Conservation (phyloP, 2,113 vertebrate species). For the Zosterops lateralis region DNA sequence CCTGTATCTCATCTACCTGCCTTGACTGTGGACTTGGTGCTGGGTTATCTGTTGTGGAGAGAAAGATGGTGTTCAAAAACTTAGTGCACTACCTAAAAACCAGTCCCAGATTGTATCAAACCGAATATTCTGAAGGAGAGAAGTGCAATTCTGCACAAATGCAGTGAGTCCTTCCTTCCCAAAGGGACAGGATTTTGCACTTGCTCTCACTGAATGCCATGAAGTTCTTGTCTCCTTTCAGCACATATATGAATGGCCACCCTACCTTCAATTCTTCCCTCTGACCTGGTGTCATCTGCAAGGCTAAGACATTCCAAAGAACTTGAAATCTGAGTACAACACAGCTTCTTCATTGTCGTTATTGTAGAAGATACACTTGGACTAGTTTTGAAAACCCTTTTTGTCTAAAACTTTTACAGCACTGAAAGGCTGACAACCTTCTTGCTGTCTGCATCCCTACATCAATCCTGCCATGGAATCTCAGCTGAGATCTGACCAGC, state of each 20-base stretch:
- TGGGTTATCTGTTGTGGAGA: neutral
- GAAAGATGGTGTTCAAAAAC: neutral
- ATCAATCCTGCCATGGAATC: neutral
- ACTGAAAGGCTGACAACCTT: neutral
- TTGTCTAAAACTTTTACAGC: neutral
- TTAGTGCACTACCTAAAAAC: neutral
- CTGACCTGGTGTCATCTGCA: neutral
- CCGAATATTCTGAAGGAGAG: neutral
- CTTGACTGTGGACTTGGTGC: accelerated
- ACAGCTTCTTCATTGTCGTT: neutral
- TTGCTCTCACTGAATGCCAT: neutral
- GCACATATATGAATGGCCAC: neutral
- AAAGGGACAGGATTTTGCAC: neutral
- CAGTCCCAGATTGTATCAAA: neutral
- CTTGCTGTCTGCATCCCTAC: neutral
- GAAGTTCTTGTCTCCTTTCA: neutral
- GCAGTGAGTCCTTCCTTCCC: neutral
- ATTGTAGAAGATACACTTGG: neutral
- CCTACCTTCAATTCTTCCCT: neutral
- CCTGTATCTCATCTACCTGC: accelerated
- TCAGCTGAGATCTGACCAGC: neutral
- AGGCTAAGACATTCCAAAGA: neutral
- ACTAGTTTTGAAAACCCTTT: neutral
- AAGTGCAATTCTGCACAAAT: neutral
- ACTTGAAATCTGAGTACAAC: neutral